phyloP scores from a whole-genome alignment of 2,797 vertebrate genomes.

The Notoglanidium macrostoma region DNA sequence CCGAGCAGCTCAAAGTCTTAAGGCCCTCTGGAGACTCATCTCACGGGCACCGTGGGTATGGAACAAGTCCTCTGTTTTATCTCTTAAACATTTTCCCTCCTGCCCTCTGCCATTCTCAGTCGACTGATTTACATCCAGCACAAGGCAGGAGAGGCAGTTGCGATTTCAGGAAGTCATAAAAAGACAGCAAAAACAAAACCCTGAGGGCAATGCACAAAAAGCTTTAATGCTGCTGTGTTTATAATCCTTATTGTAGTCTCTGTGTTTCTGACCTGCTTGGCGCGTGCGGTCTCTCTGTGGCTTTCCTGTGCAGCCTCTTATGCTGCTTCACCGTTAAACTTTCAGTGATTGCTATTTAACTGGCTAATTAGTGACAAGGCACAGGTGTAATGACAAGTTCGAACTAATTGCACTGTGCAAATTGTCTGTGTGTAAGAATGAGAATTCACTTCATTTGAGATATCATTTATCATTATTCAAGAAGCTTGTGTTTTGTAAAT shows the following conservation, averaged over 20 bases:
- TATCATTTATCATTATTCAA: no score
- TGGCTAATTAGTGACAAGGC: slow-evolving; percentile 75
- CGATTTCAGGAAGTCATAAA: slow-evolving; percentile 82
- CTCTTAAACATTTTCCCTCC: slow-evolving; percentile 78
- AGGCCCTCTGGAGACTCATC: slow-evolving; percentile 83
- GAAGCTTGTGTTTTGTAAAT: not conserved
- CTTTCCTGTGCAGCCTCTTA: slow-evolving; percentile 57
- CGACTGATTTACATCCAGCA: slow-evolving; percentile 82
- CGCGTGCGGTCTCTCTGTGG: slow-evolving; percentile 49
- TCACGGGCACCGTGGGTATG: slow-evolving; percentile 79
- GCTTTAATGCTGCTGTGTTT: slow-evolving; percentile 47
- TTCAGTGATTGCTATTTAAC: slow-evolving; percentile 64
- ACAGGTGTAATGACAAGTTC: slow-evolving; percentile 68
- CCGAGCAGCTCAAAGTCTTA: slow-evolving; percentile 82
- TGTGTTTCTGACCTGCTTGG: slow-evolving; percentile 57
- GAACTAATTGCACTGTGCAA: slow-evolving; percentile 36
- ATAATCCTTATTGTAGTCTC: slow-evolving; percentile 29
- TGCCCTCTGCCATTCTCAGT: slow-evolving; percentile 83
- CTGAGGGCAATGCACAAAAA: slow-evolving; percentile 59
- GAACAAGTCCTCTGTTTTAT: slow-evolving; percentile 75
- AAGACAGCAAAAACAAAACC: slow-evolving; percentile 67
- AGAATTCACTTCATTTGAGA: slow-evolving; percentile 23
- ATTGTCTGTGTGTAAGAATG: not conserved
- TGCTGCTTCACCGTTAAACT: slow-evolving; percentile 72
- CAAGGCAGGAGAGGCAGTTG: slow-evolving; percentile 73